phyloP scores from a whole-genome alignment of 2,797 vertebrate species.

The Mus caroli region DNA sequence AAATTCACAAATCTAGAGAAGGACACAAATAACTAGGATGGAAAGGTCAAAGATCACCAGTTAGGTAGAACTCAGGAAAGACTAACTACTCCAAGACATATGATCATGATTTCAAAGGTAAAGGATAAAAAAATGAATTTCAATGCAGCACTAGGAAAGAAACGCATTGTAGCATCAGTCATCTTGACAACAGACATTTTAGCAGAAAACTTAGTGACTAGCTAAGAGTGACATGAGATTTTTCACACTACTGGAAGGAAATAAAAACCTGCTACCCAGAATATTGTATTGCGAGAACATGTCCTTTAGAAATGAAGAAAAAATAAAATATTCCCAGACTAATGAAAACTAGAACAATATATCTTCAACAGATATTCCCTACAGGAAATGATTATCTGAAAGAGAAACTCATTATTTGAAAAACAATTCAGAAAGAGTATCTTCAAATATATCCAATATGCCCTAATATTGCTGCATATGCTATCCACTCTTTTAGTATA shows the following conservation, averaged over 20 bases:
- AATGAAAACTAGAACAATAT: background rate
- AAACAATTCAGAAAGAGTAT: background rate
- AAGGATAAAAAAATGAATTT: background rate
- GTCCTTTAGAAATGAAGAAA: background rate
- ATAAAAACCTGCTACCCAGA: background rate
- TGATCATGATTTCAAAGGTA: background rate
- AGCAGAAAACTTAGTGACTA: background rate
- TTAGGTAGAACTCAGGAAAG: background rate
- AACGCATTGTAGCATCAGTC: background rate
- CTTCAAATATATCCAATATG: background rate
- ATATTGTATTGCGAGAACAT: background rate
- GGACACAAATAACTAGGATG: background rate
- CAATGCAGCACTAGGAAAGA: background rate
- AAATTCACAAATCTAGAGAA: background rate
- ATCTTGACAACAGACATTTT: background rate
- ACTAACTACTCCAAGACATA: background rate
- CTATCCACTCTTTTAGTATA: background rate
- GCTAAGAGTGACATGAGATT: background rate
- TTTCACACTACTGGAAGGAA: background rate
- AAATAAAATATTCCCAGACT: background rate
- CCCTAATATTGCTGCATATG: background rate
- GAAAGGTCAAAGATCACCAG: background rate
- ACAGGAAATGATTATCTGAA: background rate
- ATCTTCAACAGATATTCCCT: background rate
- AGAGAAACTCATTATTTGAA: background rate